A percentile compares a stretch with the other conserved stretches of the same genome.
Conservation (phyloP, 1,140 invertebrate species). For the Gryllus bimaculatus region DNA sequence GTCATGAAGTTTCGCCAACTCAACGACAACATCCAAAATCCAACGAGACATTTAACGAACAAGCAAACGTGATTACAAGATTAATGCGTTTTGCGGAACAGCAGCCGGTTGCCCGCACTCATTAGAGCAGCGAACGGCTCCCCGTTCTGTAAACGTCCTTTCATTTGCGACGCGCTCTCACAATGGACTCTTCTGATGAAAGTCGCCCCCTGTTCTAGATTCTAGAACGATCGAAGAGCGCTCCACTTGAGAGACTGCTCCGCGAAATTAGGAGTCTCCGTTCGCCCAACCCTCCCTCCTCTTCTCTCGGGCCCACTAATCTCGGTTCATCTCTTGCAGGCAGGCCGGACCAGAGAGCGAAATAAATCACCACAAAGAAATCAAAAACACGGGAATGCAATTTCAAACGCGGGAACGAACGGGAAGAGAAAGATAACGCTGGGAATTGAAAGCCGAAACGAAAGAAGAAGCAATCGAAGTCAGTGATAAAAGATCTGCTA, state of each 20-base stretch:
- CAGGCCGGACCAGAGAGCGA: not conserved
- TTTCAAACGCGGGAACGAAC: not conserved
- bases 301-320: not conserved
- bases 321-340: not conserved
- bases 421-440: not conserved
- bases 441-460: not conserved
- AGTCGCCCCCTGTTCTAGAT: not conserved
- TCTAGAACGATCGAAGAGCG: not conserved
- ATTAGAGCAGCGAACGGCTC: too few species aligned
- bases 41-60: too few species aligned
- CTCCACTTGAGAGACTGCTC: not conserved
- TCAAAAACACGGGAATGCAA: not conserved
- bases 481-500: too few species aligned
- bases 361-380: conserved; percentile 1
- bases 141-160: too few species aligned
- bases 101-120: too few species aligned
- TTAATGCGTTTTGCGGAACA: too few species aligned
- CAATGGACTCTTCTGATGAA: not conserved
- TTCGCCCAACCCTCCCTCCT: too few species aligned
- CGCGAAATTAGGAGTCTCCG: not conserved
- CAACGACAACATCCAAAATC: too few species aligned
- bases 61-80: too few species aligned
- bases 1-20: too few species aligned
- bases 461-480: not conserved
- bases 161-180: not conserved